Base-by-base conservation (phyloP, 2,888 invertebrate species). In the Congeria kusceri region DNA sequence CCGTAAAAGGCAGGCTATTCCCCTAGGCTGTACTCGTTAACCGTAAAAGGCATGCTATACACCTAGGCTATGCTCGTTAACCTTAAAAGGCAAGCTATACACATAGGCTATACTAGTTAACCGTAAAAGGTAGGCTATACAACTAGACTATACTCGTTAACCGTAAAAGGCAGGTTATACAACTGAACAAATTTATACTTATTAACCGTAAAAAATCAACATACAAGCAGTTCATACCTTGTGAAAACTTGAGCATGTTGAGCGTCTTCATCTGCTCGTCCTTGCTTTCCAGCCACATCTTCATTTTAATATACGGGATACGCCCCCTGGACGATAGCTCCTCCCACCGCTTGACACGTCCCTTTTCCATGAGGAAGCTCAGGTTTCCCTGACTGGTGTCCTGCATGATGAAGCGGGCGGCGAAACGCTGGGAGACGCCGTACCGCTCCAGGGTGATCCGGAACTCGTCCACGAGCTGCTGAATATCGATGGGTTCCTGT, bases 351-450 rank as follows among this genome's bases (percentile, higher is more conserved):
- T 84, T 85, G 25, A 74, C 80, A 23, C 82, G 80, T 1, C 87
- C 87, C 58, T 87, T 87, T 25, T 87, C 87, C 73, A 87, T 74
- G 15, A 87, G 84, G 59, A 87, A 87, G 59, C 87, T 87, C 0
- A 87, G 83, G 53, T 87, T 87, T 0, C 87, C 87, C 63, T 87
- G 87, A 53, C 87, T 87, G 7, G 87, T 86, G n/a, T 86, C 83
- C 32, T 86, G 84, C 87, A 87, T 87, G 15, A 87, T 85, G 61
- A 81, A 80, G 7, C 80, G 79, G 2, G 86, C 86, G 5, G 87
- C 87, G 70, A 87, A 85, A 25, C 87, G 73, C 59, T 87, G 87
- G 18, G 87, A 87, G 18, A 87, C 86, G 13, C 87, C 87, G 46
- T 75, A 86, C 13, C 77, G 77, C 66, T 87, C 87, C 46, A 86